Evolutionary conservation across 1,140 invertebrate species (phyloP), one percentile per base, ranked within the genome.

Genomic region (Hycleus phaleratus): DNA sequence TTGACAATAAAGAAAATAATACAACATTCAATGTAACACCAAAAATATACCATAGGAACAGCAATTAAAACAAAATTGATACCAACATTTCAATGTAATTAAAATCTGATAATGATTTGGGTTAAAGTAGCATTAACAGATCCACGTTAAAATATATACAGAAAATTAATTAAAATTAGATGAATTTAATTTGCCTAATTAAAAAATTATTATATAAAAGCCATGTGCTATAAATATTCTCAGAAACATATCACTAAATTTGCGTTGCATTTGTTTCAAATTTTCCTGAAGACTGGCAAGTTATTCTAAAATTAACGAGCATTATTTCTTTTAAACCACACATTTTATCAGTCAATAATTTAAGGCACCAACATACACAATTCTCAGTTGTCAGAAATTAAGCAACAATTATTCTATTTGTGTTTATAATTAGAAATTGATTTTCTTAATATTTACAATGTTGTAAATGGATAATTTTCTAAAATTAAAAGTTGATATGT

Each of bases 311-410:
- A 46, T 39, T 46, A 11, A 46, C 4, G 32, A 58, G 42, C 26
- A 47, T 44, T 45, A 49, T 44, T 32, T 42, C 47, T 50, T n/a
- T 38, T 45, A 18, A 18, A 18, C 18, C 18, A 51, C 51, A 44
- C 49, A 58, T 40, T 39, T 26, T 52, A 42, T 58, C 57, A 59
- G 57, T 59, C 57, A 46, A 47, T 49, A 38, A 53, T 42, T 53
- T 59, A 59, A 59, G 57, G 57, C 57, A 59, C 57, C 47, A 49
- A 50, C 32, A 48, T 53, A 46, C 46, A 53, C 32, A 4, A 32
- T 32, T 32, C 7, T 32, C 32, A 32, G 4, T 32, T 32, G 32
- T 4, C 7, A 4, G 7, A 32, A 43, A 59, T 42, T 5, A 18
- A 51, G 8, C 6, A 12, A 50, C 7, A 40, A 39, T 25, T 51